These are phyloP conservation scores for Brachionus asplanchnoidis DNA, from an alignment of 1,140 invertebrate genomes.

Conservation along the genomic window DNA sequence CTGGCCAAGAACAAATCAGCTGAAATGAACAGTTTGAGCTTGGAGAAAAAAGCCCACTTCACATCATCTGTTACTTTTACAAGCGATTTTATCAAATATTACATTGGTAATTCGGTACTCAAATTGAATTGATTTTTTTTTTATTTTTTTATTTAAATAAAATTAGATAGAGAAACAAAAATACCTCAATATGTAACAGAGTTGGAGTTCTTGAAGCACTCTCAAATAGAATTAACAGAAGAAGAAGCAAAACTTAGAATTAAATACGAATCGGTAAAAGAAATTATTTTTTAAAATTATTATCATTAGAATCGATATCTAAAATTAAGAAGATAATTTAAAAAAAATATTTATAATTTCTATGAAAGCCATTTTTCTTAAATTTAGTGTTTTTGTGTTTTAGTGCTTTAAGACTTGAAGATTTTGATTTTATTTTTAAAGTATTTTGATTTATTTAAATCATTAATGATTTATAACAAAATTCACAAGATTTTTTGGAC, in stretches of 20 bases:
- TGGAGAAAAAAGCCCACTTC: not conserved
- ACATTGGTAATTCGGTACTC: not conserved
- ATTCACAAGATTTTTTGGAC: no score
- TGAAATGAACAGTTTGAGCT: not conserved
- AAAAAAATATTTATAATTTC: not conserved
- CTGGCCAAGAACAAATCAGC: not conserved
- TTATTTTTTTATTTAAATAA: not conserved
- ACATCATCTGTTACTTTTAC: constrained; percentile 7
- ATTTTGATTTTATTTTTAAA: no score
- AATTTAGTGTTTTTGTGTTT: no score
- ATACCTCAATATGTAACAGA: not conserved
- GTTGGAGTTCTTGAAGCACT: not conserved
- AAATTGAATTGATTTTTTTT: not conserved
- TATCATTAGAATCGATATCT: not conserved
- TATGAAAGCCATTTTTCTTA: no score
- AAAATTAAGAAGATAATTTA: not conserved
- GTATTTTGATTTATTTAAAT: no score
- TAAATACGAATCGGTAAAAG: not conserved
- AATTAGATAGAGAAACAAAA: constrained; percentile 5
- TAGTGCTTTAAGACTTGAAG: no score
- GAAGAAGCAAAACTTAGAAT: not conserved
- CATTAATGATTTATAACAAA: no score
- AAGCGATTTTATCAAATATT: constrained; percentile 33
- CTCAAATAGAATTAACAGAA: constrained; percentile 9
- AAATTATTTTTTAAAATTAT: not conserved